Percentiles rank a stretch among this genome's conserved stretches.
Conservation (phyloP, 30 jellyfish, hydroid and myxozoan genomes). For the Turritopsis dohrnii region DNA sequence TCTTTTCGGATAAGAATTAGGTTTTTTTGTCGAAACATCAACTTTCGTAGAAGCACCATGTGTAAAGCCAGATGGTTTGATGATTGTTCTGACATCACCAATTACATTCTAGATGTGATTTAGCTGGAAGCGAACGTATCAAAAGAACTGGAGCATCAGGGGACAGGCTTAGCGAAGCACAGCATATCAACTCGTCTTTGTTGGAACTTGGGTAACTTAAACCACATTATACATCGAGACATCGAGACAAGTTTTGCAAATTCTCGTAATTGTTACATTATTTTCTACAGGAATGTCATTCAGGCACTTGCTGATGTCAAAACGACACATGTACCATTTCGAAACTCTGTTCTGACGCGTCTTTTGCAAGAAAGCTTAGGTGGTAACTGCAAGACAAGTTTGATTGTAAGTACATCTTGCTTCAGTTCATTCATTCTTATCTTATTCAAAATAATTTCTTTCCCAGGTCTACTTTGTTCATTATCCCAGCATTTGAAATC, state of each 20-base stretch:
- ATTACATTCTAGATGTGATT: slow-evolving; percentile 71
- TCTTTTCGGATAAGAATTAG: too few relatives aligned
- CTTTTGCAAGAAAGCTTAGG: slow-evolving; percentile 97
- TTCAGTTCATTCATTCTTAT: not conserved
- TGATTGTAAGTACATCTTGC: slow-evolving; percentile 50
- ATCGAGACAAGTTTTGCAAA: too few relatives aligned
- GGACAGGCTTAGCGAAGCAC: slow-evolving; percentile 91
- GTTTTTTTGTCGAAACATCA: too few relatives aligned
- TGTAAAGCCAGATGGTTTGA: not conserved
- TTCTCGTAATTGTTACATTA: too few relatives aligned
- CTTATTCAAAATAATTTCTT: not conserved
- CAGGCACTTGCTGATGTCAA: slow-evolving; percentile 88
- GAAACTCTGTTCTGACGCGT: slow-evolving; percentile 92
- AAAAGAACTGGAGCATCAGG: slow-evolving; percentile 91
- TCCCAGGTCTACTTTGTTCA: not conserved
- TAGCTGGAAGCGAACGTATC: slow-evolving; percentile 98
- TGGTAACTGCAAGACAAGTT: slow-evolving; percentile 94
- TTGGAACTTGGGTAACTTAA: slow-evolving; percentile 91
- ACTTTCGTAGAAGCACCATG: too few relatives aligned
- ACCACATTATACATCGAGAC: too few relatives aligned
- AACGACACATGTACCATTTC: slow-evolving; percentile 77
- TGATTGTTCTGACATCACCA: too few relatives aligned
- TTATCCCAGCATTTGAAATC: not conserved
- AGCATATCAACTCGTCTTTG: slow-evolving; percentile 89
- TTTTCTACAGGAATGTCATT: slow-evolving; percentile 65